These are phyloP conservation scores for Ophiothrix spiculata DNA, from an alignment of 35 echinoderm and acorn worm species.

Conservation along the genomic window DNA sequence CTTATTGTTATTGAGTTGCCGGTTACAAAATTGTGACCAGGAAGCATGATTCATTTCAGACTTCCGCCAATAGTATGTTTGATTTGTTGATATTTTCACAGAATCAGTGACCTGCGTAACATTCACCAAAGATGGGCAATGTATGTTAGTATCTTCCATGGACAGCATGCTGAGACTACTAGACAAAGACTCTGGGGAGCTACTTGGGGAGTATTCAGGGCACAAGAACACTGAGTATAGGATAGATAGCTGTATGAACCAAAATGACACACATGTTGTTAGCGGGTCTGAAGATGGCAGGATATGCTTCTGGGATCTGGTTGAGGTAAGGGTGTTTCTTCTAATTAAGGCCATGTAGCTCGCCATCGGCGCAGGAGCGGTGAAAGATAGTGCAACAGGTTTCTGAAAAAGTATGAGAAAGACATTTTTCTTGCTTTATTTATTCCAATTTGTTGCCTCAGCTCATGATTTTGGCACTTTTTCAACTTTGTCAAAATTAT, in stretches of 20 bases:
- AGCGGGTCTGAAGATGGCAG: conserved; percentile 94
- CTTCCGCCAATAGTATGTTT: too few species aligned
- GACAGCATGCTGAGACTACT: conserved; percentile 73
- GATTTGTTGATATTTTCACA: conserved; percentile 12
- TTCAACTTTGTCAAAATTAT: too few species aligned
- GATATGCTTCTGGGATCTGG: conserved; percentile 98
- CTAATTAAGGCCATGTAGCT: too few species aligned
- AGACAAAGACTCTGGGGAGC: conserved; percentile 91
- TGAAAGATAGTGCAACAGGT: too few species aligned
- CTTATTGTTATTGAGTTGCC: too few species aligned
- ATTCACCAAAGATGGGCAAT: conserved; percentile 98
- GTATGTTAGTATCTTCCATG: conserved; percentile 77
- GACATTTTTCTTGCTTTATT: too few species aligned
- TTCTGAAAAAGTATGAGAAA: too few species aligned
- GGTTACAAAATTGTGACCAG: too few species aligned
- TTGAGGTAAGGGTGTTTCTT: conserved; percentile 66
- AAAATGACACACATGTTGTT: conserved; percentile 89
- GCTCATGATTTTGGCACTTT: not conserved
- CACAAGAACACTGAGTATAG: conserved; percentile 84
- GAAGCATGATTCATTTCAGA: too few species aligned
- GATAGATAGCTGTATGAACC: conserved; percentile 90
- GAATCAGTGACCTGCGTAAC: conserved; percentile 85
- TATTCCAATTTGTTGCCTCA: too few species aligned
- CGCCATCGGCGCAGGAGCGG: too few species aligned
- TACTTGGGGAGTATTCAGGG: conserved; percentile 87